Evolutionary conservation across 2,888 invertebrate genomes (phyloP), one percentile per base, ranked within the genome.

Genomic region (Zele albiditarsus): DNA sequence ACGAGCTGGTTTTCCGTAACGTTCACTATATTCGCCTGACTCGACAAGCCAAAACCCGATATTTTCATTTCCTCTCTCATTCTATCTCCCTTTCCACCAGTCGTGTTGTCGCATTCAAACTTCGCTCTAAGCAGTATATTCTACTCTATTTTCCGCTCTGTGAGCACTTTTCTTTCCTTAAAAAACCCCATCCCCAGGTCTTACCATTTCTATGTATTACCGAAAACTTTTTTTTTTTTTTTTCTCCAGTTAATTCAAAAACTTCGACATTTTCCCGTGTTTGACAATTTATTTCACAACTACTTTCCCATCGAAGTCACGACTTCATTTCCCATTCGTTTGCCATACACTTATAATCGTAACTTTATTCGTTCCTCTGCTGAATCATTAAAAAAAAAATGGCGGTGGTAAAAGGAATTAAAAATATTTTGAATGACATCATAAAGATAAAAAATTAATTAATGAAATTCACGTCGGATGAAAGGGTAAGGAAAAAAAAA

Each of bases 71-170:
- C 67, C 73, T 46, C 62, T 27, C 60, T 20, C 68, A 53, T 65
- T 25, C 66, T 27, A 63, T 28, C 74, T 57, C 62, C 25, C 65
- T 49, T 38, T 57, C 49, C 25, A 25, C 20, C 38, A 31, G 20
- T 14, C 46, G 27, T 27, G 46, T 73, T 42, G 63, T 71, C 63
- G 53, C 71, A 71, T 71, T 71, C 62, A 68, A 67, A 73, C 73
- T 60, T 53, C 53, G n/a, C 57, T 46, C 68, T 73, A 73, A 73
- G 73, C 73, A 73, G 73, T 73, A 73, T 68, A 73, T 73, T 73
- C 72, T 73, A 66, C 38, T 73, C 72, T 58, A 73, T 73, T 73
- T 73, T 73, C 57, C 66, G 66, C 57, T 73, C 14, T 14, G 28
- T 58, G 57, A 69, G 58, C 57, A 31, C 58, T 69, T 69, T 69